A percentile compares a stretch with the other conserved stretches of the same genome.
Evolutionary conservation across 2,888 invertebrate genomes (phyloP).

Genomic region (Allacma fusca): DNA sequence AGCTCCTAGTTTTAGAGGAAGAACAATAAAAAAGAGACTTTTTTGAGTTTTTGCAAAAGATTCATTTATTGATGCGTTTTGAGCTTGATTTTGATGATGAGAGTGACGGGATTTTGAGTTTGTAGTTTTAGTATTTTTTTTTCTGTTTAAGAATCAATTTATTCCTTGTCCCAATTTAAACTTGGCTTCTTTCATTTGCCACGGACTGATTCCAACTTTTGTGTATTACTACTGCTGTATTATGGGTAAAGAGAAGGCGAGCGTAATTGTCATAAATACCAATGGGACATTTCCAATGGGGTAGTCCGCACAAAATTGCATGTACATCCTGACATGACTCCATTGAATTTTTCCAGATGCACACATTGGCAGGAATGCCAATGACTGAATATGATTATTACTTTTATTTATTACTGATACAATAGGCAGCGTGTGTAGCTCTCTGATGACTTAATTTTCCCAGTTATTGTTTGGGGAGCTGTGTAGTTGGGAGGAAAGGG

Average conservation of each 20-base stretch:
- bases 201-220: too few species aligned
- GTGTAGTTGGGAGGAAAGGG: neutral
- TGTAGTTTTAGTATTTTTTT: neutral
- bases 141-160: neutral
- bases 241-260: too few species aligned
- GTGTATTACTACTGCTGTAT: too few species aligned
- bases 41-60: too few species aligned
- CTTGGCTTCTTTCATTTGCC: too few species aligned
- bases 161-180: too few species aligned
- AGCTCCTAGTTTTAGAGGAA: too few species aligned
- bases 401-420: neutral
- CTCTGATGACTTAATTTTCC: neutral
- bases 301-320: neutral
- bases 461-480: constrained; percentile 10
- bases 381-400: neutral
- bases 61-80: too few species aligned
- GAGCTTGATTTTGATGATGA: neutral
- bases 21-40: too few species aligned
- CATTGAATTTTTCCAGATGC: constrained; percentile 3
- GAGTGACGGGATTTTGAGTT: neutral
- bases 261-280: neutral
- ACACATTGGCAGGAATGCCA: neutral
- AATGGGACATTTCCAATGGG: neutral
- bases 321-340: neutral
- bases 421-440: neutral